Evolutionary conservation across 2,113 vertebrate genomes (phyloP), one percentile per base, ranked within the genome.

Genomic region (Brachirus orientalis): DNA sequence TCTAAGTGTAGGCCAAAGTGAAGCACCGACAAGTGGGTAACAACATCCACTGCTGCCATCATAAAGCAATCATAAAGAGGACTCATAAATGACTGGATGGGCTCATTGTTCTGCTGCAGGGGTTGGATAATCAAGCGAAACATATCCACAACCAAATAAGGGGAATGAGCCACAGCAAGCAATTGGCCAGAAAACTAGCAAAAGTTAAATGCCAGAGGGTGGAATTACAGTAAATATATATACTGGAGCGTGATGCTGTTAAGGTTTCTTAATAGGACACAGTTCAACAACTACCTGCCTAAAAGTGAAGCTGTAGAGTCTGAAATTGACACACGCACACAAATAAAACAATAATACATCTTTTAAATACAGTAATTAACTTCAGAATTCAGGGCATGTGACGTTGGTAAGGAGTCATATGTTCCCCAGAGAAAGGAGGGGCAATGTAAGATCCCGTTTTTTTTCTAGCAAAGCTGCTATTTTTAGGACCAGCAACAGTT

Each of bases 141-240:
- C 79, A 75, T 81, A 86, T 81, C 63, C 86, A 83, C 79, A 81
- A 77, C 67, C 82, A 86, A 88, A 89, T 66, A 77, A 54, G 69
- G 75, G 51, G 71, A 85, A 86, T 83, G 84, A 88, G 75, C 57
- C 82, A 5, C 69, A 67, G 53, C 22, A 17, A 73, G 82, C 75
- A 85, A 81, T 79, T 83, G 88, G 72, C 77, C 76, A 79, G 86
- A 88, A 84, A 87, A 82, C 64, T 74, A 77, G 82, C 71, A 82
- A 74, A 85, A 83, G 82, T 81, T 59, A 44, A 57, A 47, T 44
- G 69, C 77, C 50, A 58, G 68, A 37, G 76, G 83, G 80, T 75
- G 73, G 65, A 69, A 80, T 86, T 82, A n/a, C n/a, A n/a, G n/a
- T n/a, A 82, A 62, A 61, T 52, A 63, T 63, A 53, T 73, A 73